A percentile compares a stretch with the other conserved stretches of the same genome.
Conservation (phyloP, 2,888 invertebrate species). For the Spodoptera exigua region DNA sequence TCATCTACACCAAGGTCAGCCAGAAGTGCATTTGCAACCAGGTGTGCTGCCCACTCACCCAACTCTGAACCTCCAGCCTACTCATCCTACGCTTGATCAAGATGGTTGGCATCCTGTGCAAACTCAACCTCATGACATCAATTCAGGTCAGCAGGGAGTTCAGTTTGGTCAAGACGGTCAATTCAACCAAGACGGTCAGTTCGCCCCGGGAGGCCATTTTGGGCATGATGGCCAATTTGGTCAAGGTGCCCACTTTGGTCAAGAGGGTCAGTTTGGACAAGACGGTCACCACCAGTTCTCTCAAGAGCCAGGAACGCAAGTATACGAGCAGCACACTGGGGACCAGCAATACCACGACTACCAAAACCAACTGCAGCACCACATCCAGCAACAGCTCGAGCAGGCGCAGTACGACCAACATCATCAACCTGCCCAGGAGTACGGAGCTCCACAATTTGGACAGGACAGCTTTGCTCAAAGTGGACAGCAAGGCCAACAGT, state of each 20-base stretch:
- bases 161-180: constrained; percentile 44
- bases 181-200: constrained; percentile 34
- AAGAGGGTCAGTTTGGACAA: constrained; percentile 41
- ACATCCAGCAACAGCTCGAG: constrained; percentile 81
- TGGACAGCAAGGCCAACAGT: constrained; percentile 52
- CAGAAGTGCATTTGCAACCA: constrained; percentile 59
- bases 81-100: constrained; percentile 71
- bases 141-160: constrained; percentile 59
- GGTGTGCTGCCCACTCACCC: constrained; percentile 47
- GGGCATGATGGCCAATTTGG: constrained; percentile 37
- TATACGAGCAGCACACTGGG: constrained; percentile 78
- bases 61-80: constrained; percentile 54
- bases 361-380: constrained; percentile 79
- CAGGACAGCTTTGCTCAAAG: constrained; percentile 54
- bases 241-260: constrained; percentile 21
- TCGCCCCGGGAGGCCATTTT: constrained; percentile 33
- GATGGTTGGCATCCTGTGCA: constrained; percentile 85
- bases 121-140: constrained; percentile 68
- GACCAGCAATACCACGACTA: constrained; percentile 76
- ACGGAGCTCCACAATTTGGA: constrained; percentile 59
- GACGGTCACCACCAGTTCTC: constrained; percentile 74
- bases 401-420: constrained; percentile 75
- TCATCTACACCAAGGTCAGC: constrained; percentile 62
- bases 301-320: constrained; percentile 81
- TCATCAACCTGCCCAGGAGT: constrained; percentile 65